Evolutionary conservation across 2,888 invertebrate species (phyloP).

Genomic region (Spatulosminthurus flaviceps): DNA sequence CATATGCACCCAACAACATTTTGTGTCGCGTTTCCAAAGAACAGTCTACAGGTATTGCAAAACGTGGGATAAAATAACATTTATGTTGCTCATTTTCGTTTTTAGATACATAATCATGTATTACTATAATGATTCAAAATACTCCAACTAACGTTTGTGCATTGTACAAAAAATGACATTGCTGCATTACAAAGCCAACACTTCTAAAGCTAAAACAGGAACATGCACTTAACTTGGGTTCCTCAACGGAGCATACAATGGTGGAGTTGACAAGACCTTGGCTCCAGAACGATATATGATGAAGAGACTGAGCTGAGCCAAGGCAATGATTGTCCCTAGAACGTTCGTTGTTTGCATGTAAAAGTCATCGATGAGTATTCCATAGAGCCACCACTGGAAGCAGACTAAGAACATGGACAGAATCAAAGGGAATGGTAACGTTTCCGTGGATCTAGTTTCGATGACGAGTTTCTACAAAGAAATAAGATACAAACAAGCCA

Average conservation of each 20-base stretch:
- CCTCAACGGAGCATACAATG: slow-evolving; percentile 30
- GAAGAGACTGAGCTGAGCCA: slow-evolving; percentile 75
- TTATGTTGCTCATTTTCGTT: too few relatives aligned
- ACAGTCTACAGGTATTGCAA: too few relatives aligned
- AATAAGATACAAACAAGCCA: neutral
- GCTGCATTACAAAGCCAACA: too few relatives aligned
- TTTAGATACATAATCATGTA: too few relatives aligned
- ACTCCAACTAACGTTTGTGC: too few relatives aligned
- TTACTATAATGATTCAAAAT: too few relatives aligned
- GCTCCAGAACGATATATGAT: slow-evolving; percentile 69
- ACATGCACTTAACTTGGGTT: slow-evolving; percentile 25
- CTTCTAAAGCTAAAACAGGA: too few relatives aligned
- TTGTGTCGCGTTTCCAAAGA: too few relatives aligned
- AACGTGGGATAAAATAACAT: too few relatives aligned
- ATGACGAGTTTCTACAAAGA: slow-evolving; percentile 77
- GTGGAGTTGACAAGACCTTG: neutral
- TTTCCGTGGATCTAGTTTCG: slow-evolving; percentile 81
- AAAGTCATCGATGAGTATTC: slow-evolving; percentile 77
- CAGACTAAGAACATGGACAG: slow-evolving; percentile 82
- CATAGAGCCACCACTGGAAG: slow-evolving; percentile 82
- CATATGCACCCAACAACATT: too few relatives aligned
- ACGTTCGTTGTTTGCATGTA: slow-evolving; percentile 75
- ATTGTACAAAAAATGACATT: too few relatives aligned
- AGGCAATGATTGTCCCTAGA: slow-evolving; percentile 62
- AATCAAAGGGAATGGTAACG: slow-evolving; percentile 88